Evolutionary conservation across 2,113 vertebrate genomes (phyloP).

Genomic region (Nycticryphes semicollaris): DNA sequence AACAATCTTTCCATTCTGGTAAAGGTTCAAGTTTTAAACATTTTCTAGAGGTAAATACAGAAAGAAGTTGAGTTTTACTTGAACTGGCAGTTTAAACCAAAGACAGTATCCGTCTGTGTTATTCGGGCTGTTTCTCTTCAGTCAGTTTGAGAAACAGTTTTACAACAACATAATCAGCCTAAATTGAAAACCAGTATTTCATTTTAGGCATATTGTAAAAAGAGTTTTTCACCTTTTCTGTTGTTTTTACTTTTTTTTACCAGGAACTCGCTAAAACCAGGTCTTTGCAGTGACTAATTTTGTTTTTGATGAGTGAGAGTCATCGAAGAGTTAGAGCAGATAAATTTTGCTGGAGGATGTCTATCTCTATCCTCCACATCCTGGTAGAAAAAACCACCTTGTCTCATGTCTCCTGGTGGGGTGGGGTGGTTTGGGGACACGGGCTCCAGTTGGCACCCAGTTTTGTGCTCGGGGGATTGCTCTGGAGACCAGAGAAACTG

Average conservation of each 20-base stretch:
- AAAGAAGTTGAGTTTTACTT: background rate
- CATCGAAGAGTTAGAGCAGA: no score
- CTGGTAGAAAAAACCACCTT: background rate
- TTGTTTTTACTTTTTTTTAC: no score
- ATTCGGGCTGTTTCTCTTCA: background rate
- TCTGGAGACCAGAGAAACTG: background rate
- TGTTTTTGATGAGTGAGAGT: background rate
- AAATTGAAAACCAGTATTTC: background rate
- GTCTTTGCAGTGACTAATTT: background rate
- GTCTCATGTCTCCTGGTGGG: background rate
- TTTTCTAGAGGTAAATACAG: background rate
- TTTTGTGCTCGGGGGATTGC: rapidly evolving
- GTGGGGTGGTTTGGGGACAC: background rate
- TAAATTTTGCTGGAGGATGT: background rate
- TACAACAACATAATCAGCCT: background rate
- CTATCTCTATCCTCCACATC: rapidly evolving
- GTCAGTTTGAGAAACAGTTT: background rate
- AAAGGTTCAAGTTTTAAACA: background rate
- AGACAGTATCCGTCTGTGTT: background rate
- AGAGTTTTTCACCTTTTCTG: background rate
- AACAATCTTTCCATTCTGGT: background rate
- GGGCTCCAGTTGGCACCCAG: background rate
- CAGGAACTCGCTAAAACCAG: background rate
- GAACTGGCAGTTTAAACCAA: background rate
- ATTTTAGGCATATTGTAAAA: background rate